These are phyloP conservation scores for Dysdera silvatica DNA, from an alignment of 1,140 invertebrate species.

Conservation along the genomic window DNA sequence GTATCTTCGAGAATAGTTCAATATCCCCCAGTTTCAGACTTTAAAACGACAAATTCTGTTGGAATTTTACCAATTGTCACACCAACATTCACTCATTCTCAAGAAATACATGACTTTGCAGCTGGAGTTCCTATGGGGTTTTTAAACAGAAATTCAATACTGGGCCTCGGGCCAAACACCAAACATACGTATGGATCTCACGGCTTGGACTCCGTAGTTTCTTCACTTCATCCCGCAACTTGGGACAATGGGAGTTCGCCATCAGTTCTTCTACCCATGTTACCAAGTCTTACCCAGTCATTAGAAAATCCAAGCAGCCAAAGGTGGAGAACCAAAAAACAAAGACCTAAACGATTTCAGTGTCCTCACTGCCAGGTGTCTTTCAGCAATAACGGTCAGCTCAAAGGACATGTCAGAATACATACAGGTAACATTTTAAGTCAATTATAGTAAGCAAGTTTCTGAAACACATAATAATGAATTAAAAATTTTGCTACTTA, in stretches of 20 bases:
- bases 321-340: slow-evolving; percentile 51
- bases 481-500: too few relatives aligned
- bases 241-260: neutral
- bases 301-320: neutral
- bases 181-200: neutral
- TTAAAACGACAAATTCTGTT: too few relatives aligned
- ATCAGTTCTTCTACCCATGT: neutral
- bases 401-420: slow-evolving; percentile 81
- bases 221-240: neutral
- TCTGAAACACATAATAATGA: too few relatives aligned
- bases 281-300: neutral
- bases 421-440: slow-evolving; percentile 64
- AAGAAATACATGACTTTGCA: too few relatives aligned
- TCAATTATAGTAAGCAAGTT: too few relatives aligned
- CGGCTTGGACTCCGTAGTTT: neutral
- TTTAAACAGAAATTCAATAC: too few relatives aligned
- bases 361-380: slow-evolving; percentile 80
- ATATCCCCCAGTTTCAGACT: too few relatives aligned
- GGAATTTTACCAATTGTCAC: too few relatives aligned
- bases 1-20: too few relatives aligned
- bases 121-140: too few relatives aligned
- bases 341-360: slow-evolving; percentile 76
- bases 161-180: too few relatives aligned
- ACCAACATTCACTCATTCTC: too few relatives aligned
- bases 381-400: slow-evolving; percentile 86